phyloP scores from a whole-genome alignment of 2,888 invertebrate species.

The Protonemura montana region DNA sequence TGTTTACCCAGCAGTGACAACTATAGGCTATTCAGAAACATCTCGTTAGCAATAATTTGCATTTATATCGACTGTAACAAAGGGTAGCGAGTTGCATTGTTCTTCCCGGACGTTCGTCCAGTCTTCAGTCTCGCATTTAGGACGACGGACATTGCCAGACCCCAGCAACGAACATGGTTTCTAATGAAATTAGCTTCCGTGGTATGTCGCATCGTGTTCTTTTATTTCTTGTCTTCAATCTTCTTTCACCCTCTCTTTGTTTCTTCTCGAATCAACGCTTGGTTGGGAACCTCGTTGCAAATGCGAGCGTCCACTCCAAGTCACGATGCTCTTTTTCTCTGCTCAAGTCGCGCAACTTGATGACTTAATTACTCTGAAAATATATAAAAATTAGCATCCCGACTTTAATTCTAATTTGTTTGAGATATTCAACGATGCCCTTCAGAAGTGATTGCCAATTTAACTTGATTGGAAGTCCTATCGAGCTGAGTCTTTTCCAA shows the following conservation, averaged over 20 bases:
- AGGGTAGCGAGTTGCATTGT: not conserved
- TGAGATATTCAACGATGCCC: slow-evolving; percentile 3
- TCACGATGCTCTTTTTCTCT: not conserved
- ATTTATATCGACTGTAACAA: not conserved
- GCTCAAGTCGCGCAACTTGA: not conserved
- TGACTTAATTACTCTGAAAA: not conserved
- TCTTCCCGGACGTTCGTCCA: not conserved
- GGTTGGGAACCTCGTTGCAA: not conserved
- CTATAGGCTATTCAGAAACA: not conserved
- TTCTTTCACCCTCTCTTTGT: slow-evolving; percentile 12
- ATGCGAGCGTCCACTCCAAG: not conserved
- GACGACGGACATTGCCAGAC: not conserved
- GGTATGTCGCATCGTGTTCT: not conserved
- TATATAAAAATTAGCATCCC: not conserved
- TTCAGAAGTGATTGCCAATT: not conserved
- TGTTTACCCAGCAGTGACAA: not conserved
- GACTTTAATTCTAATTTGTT: slow-evolving; percentile 7
- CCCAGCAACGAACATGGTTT: not conserved
- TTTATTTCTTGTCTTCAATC: slow-evolving; percentile 14
- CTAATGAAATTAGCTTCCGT: slow-evolving; percentile 24
- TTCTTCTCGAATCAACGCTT: not conserved
- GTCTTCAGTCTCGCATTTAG: not conserved
- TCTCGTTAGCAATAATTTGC: slow-evolving; percentile 24
- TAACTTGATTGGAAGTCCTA: not conserved
- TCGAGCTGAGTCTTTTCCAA: not conserved